phyloP scores from a whole-genome alignment of 1,140 invertebrate species.

The Radopholus similis region DNA sequence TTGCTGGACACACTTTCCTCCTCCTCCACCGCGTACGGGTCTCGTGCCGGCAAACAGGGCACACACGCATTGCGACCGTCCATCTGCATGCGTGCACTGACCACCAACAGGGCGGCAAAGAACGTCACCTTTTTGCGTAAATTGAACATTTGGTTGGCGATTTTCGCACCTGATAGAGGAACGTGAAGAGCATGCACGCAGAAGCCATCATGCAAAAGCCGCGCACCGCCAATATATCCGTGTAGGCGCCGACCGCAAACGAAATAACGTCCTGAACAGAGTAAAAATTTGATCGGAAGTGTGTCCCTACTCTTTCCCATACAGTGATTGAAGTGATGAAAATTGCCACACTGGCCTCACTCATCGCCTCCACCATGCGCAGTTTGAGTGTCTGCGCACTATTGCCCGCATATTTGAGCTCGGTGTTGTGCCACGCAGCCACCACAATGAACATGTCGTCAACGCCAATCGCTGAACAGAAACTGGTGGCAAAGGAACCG shows the following conservation, averaged over 20 bases:
- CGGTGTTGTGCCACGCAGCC: slow-evolving; percentile 61
- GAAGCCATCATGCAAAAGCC: slow-evolving; percentile 60
- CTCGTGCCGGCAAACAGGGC: slow-evolving; percentile 48
- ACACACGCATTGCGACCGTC: slow-evolving; percentile 57
- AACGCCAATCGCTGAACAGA: slow-evolving; percentile 63
- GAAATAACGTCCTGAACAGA: slow-evolving; percentile 60
- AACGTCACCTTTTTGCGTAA: slow-evolving; percentile 60
- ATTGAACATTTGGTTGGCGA: background rate
- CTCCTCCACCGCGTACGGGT: slow-evolving; percentile 13
- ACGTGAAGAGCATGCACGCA: slow-evolving; percentile 60
- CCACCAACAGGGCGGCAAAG: slow-evolving; percentile 61
- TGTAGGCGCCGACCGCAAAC: slow-evolving; percentile 53
- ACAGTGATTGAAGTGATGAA: slow-evolving; percentile 59
- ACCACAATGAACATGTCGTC: slow-evolving; percentile 66
- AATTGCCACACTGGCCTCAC: slow-evolving; percentile 51
- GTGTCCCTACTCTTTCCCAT: no score
- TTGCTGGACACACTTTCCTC: slow-evolving; percentile 17
- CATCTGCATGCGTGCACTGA: slow-evolving; percentile 59
- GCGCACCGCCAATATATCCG: slow-evolving; percentile 58
- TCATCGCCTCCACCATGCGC: slow-evolving; percentile 60
- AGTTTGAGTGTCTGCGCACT: slow-evolving; percentile 36
- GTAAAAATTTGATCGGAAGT: no score
- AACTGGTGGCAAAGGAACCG: background rate
- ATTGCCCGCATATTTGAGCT: slow-evolving; percentile 50
- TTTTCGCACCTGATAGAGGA: slow-evolving; percentile 53